Conservation (phyloP, 2,888 invertebrate genomes). For the Agrochola lychnidis region DNA sequence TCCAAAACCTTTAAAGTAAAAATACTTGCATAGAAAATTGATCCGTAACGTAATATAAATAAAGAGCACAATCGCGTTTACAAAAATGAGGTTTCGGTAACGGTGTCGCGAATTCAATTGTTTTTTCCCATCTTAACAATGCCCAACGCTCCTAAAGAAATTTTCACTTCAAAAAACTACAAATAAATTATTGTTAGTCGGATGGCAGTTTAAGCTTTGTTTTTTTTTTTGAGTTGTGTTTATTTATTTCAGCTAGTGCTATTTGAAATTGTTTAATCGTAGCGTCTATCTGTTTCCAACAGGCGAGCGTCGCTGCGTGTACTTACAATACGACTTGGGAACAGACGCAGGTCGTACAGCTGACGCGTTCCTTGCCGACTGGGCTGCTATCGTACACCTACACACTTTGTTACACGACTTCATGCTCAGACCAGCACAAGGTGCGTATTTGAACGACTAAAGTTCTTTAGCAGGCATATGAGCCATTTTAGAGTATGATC, state of each 20-base stretch:
- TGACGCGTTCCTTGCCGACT: slow-evolving; percentile 96
- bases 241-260: background rate
- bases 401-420: slow-evolving; percentile 96
- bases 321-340: slow-evolving; percentile 97
- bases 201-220: background rate
- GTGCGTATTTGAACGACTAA: slow-evolving; percentile 2
- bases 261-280: background rate
- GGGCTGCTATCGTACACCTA: slow-evolving; percentile 97
- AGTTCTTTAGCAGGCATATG: background rate
- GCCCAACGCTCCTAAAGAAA: no score
- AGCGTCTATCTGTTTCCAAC: background rate
- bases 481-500: background rate
- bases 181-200: no score
- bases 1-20: no score
- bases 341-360: slow-evolving; percentile 96
- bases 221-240: background rate
- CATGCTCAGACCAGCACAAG: slow-evolving; percentile 93
- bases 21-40: no score
- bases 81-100: no score
- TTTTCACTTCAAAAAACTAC: no score
- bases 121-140: no score
- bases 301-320: slow-evolving; percentile 96
- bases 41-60: no score
- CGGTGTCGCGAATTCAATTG: no score
- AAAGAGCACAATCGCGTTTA: no score